Evolutionary conservation across 2,113 vertebrate genomes (phyloP).

Genomic region (Theropithecus gelada): DNA sequence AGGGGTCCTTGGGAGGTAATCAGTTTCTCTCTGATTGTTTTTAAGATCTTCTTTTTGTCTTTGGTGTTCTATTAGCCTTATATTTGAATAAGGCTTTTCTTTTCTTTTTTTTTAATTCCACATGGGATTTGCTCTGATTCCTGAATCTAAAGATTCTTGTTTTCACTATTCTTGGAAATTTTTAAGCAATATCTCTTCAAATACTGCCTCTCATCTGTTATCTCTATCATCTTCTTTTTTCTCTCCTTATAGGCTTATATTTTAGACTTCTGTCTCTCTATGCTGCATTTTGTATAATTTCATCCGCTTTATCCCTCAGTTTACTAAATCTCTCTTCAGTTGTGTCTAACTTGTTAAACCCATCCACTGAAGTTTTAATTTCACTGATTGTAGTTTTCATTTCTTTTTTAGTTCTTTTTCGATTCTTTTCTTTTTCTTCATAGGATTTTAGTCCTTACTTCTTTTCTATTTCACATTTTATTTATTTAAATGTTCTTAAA

Average conservation of each 20-base stretch:
- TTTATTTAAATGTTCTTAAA: background rate
- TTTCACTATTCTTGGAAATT: background rate
- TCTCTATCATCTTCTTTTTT: background rate
- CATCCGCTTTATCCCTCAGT: background rate
- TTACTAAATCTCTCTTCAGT: conserved; percentile 21
- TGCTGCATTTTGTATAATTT: background rate
- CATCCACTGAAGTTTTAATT: background rate
- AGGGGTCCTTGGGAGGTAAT: background rate
- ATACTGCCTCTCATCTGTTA: background rate
- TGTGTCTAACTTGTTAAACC: background rate
- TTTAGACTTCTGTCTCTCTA: background rate
- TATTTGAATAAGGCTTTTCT: background rate
- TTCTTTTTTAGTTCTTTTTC: background rate
- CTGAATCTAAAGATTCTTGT: background rate
- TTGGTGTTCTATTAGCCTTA: background rate
- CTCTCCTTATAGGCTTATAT: too few relatives aligned
- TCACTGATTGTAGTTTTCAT: background rate
- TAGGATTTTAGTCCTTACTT: background rate
- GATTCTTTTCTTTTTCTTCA: background rate
- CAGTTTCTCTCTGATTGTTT: background rate
- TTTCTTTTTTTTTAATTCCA: background rate
- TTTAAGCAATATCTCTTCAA: background rate
- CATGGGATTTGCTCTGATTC: background rate
- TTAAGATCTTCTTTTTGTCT: background rate
- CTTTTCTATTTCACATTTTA: background rate